These are phyloP conservation scores for Cygnus atratus DNA, from an alignment of 2,113 vertebrate species.

Conservation along the genomic window DNA sequence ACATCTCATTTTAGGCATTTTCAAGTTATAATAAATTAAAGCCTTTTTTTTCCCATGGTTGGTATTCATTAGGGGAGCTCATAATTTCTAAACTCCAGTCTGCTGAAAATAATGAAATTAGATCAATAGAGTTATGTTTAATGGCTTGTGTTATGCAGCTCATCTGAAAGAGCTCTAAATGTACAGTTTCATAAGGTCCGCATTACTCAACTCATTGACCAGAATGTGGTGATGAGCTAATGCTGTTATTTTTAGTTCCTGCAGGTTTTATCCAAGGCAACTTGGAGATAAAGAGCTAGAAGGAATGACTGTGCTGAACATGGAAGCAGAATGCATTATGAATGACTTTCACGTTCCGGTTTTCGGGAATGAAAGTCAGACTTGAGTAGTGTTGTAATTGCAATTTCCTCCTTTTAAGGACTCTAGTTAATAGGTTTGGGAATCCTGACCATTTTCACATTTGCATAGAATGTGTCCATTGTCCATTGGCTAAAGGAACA, in stretches of 20 bases:
- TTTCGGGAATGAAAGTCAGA: conserved; percentile 3
- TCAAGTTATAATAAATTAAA: conserved; percentile 21
- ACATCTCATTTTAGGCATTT: conserved; percentile 17
- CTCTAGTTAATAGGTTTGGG: neutral
- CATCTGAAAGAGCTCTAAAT: conserved; percentile 53
- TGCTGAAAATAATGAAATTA: conserved; percentile 68
- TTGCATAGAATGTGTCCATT: neutral
- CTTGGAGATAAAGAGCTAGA: conserved; percentile 31
- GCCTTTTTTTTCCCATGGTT: neutral
- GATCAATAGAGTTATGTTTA: conserved; percentile 57
- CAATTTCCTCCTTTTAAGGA: neutral
- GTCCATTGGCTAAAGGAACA: neutral
- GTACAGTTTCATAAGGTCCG: conserved; percentile 60
- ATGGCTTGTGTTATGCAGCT: conserved; percentile 65
- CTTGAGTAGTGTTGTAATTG: neutral
- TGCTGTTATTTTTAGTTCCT: conserved; percentile 54
- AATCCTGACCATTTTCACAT: neutral
- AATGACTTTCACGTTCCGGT: conserved; percentile 25
- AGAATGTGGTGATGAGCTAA: conserved; percentile 57
- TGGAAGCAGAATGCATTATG: neutral
- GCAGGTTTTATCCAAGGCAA: conserved; percentile 18
- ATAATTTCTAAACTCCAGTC: conserved; percentile 47
- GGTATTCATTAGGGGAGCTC: conserved; percentile 30
- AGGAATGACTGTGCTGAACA: neutral
- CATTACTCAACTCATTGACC: conserved; percentile 72